Evolutionary conservation across 1,140 invertebrate genomes (phyloP), one percentile per base, ranked within the genome.

Genomic region (Drosophila sulfurigaster): DNA sequence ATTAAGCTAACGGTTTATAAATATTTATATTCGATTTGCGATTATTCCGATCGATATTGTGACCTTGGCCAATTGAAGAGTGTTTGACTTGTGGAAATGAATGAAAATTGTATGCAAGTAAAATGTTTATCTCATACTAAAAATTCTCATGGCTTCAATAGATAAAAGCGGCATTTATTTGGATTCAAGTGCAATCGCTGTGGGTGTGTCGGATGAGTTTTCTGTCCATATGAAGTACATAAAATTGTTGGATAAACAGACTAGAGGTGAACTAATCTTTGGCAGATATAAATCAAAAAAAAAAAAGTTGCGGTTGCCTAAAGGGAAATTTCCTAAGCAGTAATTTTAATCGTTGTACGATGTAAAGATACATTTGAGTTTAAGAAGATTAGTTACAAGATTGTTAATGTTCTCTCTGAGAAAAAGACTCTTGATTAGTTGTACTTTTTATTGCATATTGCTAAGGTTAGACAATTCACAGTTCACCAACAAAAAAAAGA

Each of bases 1-100:
- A 74, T 83, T 86, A 8, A 64, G 62, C 15, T 48, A 73, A 63
- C 48, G 59, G 20, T 59, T 35, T 49, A 85, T 85, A 78, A 83
- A 83, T 78, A 83, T 83, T 83, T 83, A 78, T 78, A 52, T 49
- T 35, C 45, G 49, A 38, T 35, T 25, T 32, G 56, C 38, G n/a
- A 62, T 67, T 57, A 64, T 52, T 63, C 52, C 56, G 62, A 68
- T 68, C 54, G 32, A 8, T 25, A 56, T 49, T 32, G n/a, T 35
- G 73, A 74, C 78, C 75, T 85, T 81, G 75, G 52, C 7, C 54
- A 57, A 62, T 46, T 60, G 54, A 70, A 73, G 49, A 65, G 48
- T 65, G 78, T 65, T 81, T 75, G 74, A 81, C 69, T 66, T 32
- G 46, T 56, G 28, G 38, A 25, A 51, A 56, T n/a, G 16, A 45